Base-by-base conservation (phyloP, 2,888 invertebrate genomes). In the Papilio gigon region DNA sequence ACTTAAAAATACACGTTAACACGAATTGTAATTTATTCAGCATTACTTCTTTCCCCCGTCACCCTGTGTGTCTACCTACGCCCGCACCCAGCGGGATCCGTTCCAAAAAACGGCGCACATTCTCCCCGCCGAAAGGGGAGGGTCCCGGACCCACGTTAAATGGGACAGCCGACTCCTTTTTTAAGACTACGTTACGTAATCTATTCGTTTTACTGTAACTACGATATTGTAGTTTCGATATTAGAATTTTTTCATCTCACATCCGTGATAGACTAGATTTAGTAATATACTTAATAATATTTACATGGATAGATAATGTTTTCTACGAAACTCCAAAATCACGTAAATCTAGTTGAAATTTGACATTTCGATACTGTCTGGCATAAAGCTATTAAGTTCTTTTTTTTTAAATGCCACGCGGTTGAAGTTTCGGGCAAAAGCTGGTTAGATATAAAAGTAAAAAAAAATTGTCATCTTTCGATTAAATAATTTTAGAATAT, bases 21-120 rank as follows among this genome's bases (percentile, higher is more conserved):
- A 44, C 33, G 58, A 22, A 33, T 37, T 17, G 17, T 30, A 35
- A 47, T 47, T n/a, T 30, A 58, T 65, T 25, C 47, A 35, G 20
- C 25, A 14, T 42, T 62, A 62, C 42, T 40, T 11, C 37, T 8
- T 40, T 61, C 50, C 50, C 60, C 2, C 40, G 33, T 22, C 14
- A 44, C 59, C 60, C 27, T 22, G 56, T 62, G 33, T 27, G 56
- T 17, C 30, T 42, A 27, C 63, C 58, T 44, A 62, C 42, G n/a
- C 60, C 66, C 67, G 63, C 66, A 27, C 56, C 67, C 67, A 56
- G 20, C 61, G 63, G 63, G 63, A 44, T 33, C 56, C 63, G n/a
- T 56, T 33, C 58, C 67, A 44, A 62, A 62, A 68, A 62, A 35
- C 63, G 58, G 63, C 30, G 64, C 40, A 59, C 42, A 65, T 65